A percentile compares a stretch with the other conserved stretches of the same genome.
phyloP scores from a whole-genome alignment of 2,797 vertebrate genomes.

The Eulemur albifrons region DNA sequence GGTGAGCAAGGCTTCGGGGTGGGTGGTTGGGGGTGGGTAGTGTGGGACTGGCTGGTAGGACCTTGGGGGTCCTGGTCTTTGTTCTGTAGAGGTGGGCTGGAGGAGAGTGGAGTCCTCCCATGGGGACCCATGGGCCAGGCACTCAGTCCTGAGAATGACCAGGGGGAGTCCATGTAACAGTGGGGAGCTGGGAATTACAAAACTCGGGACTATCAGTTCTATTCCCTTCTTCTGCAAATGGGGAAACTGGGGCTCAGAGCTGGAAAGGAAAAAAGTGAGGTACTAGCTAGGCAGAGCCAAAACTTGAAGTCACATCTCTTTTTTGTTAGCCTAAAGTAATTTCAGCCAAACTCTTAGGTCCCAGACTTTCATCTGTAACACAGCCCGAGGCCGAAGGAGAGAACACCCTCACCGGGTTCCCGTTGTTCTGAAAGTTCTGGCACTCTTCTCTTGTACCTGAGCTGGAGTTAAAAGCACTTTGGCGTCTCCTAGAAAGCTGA shows the following conservation, averaged over 20 bases:
- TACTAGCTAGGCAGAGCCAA: not conserved
- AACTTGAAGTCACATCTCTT: not conserved
- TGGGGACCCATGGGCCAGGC: not conserved
- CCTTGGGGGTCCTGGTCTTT: not conserved
- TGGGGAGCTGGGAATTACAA: not conserved
- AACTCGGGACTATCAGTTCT: not conserved
- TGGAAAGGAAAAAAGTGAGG: not conserved
- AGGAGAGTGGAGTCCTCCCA: not conserved
- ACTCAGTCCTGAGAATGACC: not conserved
- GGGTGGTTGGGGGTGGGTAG: not conserved
- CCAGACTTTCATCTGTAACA: accelerated
- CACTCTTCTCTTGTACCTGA: not conserved
- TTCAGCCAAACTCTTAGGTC: not conserved
- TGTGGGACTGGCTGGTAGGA: not conserved
- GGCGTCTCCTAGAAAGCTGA: not conserved
- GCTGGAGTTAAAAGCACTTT: not conserved
- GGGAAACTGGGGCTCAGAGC: not conserved
- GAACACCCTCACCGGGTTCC: not conserved
- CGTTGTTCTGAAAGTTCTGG: accelerated
- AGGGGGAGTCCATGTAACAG: not conserved
- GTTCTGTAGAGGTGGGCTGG: not conserved
- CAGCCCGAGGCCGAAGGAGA: not conserved
- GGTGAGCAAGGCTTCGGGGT: not conserved
- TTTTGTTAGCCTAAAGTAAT: not conserved
- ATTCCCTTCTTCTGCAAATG: not conserved